A percentile compares a stretch with the other conserved stretches of the same genome.
phyloP scores from a whole-genome alignment of 1,140 invertebrate species.

The Dinothrombium tinctorium region DNA sequence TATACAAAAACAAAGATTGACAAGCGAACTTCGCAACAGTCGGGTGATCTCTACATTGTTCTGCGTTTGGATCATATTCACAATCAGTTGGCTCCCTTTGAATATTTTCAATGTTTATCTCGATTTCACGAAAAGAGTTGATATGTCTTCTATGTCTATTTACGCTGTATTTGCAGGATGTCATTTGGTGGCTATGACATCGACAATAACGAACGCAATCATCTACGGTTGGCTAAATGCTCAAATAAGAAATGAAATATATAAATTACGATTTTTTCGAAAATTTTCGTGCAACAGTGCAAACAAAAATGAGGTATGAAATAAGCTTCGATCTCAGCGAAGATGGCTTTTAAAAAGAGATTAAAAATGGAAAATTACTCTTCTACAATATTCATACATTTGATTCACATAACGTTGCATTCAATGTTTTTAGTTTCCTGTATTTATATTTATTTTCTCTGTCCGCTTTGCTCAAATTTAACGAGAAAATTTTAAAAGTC shows the following conservation, averaged over 20 bases:
- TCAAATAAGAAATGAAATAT: conserved; percentile 24
- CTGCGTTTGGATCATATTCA: conserved; percentile 19
- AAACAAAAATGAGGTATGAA: no score
- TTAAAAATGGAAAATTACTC: no score
- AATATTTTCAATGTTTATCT: conserved; percentile 28
- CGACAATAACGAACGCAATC: conserved; percentile 28
- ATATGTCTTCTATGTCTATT: conserved; percentile 18
- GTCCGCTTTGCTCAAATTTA: no score
- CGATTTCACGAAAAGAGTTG: conserved; percentile 19
- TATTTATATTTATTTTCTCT: no score
- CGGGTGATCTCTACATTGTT: conserved; percentile 24
- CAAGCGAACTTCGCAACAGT: conserved; percentile 10
- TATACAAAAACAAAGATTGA: background rate
- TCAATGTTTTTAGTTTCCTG: no score
- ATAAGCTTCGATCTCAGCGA: no score
- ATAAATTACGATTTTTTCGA: background rate
- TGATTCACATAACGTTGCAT: no score
- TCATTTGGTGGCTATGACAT: conserved; percentile 30
- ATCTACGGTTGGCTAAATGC: conserved; percentile 32
- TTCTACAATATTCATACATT: no score
- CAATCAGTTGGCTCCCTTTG: conserved; percentile 26
- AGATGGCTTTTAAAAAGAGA: no score
- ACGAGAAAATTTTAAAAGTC: no score
- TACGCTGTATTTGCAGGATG: conserved; percentile 29
- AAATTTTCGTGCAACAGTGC: no score